Conservation (phyloP, 2,888 invertebrate genomes). For the Coelopa pilipes region DNA sequence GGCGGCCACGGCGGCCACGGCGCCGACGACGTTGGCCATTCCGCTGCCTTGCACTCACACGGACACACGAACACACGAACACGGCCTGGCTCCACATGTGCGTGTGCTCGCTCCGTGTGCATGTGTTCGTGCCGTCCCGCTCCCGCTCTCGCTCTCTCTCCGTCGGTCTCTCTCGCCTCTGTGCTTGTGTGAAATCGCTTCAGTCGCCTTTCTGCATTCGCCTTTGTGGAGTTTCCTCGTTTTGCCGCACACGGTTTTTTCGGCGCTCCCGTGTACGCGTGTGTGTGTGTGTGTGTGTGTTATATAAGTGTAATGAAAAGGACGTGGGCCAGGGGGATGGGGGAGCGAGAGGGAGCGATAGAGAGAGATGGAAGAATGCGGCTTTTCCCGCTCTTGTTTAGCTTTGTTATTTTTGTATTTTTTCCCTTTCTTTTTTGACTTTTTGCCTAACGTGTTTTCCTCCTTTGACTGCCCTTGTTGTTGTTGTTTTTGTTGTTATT, state of each 20-base stretch:
- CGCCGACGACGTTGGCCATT: not conserved
- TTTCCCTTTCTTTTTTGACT: not conserved
- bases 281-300: constrained; percentile 22
- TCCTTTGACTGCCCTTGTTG: not conserved
- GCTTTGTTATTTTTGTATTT: not conserved
- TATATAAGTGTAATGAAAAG: constrained; percentile 30
- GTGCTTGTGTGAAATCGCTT: constrained; percentile 9
- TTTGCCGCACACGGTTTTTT: not conserved
- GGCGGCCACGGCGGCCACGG: no score
- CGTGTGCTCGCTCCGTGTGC: constrained; percentile 1
- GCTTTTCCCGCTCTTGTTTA: not conserved
- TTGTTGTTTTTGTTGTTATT: no score
- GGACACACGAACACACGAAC: not conserved
- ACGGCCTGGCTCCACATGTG: not conserved
- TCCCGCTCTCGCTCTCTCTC: not conserved
- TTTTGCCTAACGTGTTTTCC: not conserved
- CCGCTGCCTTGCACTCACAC: no score
- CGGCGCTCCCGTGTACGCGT: constrained; percentile 15
- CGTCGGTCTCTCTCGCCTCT: not conserved
- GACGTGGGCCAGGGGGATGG: not conserved
- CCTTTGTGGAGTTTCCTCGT: not conserved
- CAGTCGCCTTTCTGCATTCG: not conserved
- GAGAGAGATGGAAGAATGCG: not conserved
- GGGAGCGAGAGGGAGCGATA: not conserved
- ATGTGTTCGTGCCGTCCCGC: not conserved